Evolutionary conservation across 1,140 invertebrate genomes (phyloP).

Genomic region (Atta cephalotes): DNA sequence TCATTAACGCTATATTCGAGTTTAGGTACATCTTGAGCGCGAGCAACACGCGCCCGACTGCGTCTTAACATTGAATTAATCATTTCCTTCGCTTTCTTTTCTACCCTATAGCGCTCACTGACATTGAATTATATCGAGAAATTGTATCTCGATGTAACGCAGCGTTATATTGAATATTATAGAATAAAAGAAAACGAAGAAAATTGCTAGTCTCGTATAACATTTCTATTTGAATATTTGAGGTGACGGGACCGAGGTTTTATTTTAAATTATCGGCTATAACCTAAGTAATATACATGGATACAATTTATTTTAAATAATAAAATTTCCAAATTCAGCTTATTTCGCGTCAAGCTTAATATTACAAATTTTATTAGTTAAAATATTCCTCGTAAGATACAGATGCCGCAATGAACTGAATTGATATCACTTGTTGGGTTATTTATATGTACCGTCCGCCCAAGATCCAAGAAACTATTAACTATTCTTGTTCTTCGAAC

Average conservation of each 20-base stretch:
- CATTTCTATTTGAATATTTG: constrained; percentile 20
- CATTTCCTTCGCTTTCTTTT: constrained; percentile 61
- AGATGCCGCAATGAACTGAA: constrained; percentile 10
- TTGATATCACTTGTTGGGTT: background rate
- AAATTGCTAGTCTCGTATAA: constrained; percentile 4
- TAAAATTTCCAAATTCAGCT: background rate
- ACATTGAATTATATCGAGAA: constrained; percentile 6
- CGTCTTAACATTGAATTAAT: constrained; percentile 46
- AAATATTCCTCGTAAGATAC: background rate
- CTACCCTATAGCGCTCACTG: background rate
- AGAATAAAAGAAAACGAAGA: background rate
- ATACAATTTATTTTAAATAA: constrained; percentile 5
- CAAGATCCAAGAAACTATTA: background rate
- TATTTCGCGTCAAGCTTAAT: constrained; percentile 5
- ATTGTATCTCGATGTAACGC: background rate
- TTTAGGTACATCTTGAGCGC: constrained; percentile 78
- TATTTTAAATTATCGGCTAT: background rate
- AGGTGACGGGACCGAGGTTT: background rate
- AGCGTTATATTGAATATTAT: background rate
- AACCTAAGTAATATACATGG: background rate
- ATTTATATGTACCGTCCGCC: background rate
- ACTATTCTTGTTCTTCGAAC: background rate
- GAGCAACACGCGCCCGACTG: constrained; percentile 40
- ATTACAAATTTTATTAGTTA: background rate
- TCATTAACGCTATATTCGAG: constrained; percentile 67